These are phyloP conservation scores for Dendroctonus valens DNA, from an alignment of 1,140 invertebrate species.

Conservation along the genomic window DNA sequence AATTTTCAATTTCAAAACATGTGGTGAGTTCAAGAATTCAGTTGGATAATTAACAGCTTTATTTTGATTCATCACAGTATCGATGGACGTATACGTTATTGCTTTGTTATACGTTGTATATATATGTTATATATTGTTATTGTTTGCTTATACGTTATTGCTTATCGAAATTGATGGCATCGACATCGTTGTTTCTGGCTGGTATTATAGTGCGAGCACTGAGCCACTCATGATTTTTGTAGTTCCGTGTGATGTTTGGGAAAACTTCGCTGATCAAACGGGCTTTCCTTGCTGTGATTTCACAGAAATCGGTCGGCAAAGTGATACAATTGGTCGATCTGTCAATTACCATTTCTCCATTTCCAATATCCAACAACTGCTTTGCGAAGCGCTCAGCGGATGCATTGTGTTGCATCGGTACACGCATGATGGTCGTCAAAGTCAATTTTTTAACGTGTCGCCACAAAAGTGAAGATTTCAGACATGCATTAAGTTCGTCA, in stretches of 20 bases:
- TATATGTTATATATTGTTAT: too few species aligned
- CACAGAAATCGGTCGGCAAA: constrained; percentile 1
- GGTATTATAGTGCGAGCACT: constrained; percentile 45
- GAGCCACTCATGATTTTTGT: constrained; percentile 46
- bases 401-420: constrained; percentile 41
- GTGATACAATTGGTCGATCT: neutral
- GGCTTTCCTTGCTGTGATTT: constrained; percentile 24
- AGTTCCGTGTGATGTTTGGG: constrained; percentile 39
- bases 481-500: constrained; percentile 51
- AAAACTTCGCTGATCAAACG: constrained; percentile 41
- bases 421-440: constrained; percentile 31
- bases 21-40: constrained; percentile 43
- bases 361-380: constrained; percentile 41
- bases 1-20: constrained; percentile 47
- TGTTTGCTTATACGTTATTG: constrained; percentile 44
- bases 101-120: too few species aligned
- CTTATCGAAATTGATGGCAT: constrained; percentile 45
- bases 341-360: constrained; percentile 29
- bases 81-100: constrained; percentile 48
- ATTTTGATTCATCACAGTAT: constrained; percentile 44
- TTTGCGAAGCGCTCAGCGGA: constrained; percentile 38
- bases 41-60: constrained; percentile 45
- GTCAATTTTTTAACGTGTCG: constrained; percentile 44
- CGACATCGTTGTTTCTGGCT: constrained; percentile 45
- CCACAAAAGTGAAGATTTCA: constrained; percentile 52